phyloP scores from a whole-genome alignment of 2,797 vertebrate genomes.

The Hippoglossus hippoglossus region DNA sequence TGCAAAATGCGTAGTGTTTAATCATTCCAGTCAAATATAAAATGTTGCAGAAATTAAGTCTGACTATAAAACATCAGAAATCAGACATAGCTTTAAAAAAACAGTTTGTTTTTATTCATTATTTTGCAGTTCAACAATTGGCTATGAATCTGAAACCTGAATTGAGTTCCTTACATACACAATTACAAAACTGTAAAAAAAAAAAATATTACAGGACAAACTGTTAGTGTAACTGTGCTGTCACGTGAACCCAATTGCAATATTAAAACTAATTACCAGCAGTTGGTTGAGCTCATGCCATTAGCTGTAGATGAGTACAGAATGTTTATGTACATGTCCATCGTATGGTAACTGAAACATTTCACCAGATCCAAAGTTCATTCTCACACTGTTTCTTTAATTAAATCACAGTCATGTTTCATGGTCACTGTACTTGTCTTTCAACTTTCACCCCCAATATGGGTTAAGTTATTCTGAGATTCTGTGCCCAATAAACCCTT shows the following conservation, averaged over 20 bases:
- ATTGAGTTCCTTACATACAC: slow-evolving; percentile 17
- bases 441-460: slow-evolving; percentile 76
- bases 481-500: slow-evolving; percentile 10
- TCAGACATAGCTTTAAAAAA: slow-evolving; percentile 26
- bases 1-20: no score
- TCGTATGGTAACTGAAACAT: background rate
- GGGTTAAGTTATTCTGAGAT: slow-evolving; percentile 58
- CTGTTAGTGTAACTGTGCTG: background rate
- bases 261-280: slow-evolving; percentile 11
- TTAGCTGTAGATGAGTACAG: background rate
- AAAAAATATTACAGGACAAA: slow-evolving; percentile 1
- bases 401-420: slow-evolving; percentile 16
- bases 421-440: slow-evolving; percentile 40
- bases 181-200: slow-evolving; percentile 28
- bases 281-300: background rate
- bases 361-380: background rate
- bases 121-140: slow-evolving; percentile 20
- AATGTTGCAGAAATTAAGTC: no score
- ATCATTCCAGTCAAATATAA: no score
- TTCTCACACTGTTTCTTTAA: background rate
- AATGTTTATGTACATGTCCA: background rate
- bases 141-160: background rate
- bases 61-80: background rate
- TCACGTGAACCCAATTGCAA: slow-evolving; percentile 20
- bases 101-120: slow-evolving; percentile 34